phyloP scores from a whole-genome alignment of 2,888 invertebrate genomes.

The Epiperipatus broadwayi region DNA sequence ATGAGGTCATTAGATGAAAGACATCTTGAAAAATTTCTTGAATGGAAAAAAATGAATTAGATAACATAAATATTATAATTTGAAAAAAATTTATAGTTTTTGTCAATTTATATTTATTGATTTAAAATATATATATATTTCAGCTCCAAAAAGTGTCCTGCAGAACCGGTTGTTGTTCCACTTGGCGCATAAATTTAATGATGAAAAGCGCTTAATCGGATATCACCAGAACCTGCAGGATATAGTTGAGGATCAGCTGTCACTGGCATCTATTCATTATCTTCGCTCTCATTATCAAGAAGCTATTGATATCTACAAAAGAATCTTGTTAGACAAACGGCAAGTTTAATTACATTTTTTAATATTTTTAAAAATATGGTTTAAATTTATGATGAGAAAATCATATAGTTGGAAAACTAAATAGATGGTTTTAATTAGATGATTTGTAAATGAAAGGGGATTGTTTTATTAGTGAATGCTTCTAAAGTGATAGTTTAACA shows the following conservation, averaged over 20 bases:
- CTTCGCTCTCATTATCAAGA: constrained; percentile 91
- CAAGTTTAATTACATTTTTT: constrained; percentile 30
- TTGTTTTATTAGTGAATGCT: too few species aligned
- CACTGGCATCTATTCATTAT: constrained; percentile 87
- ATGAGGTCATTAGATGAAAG: too few species aligned
- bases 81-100: constrained; percentile 4
- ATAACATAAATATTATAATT: too few species aligned
- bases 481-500: background rate
- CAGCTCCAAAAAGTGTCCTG: constrained; percentile 42
- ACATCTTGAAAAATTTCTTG: too few species aligned
- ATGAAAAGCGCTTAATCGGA: constrained; percentile 62
- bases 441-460: too few species aligned
- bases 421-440: too few species aligned
- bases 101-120: constrained; percentile 8
- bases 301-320: constrained; percentile 93
- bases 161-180: constrained; percentile 72
- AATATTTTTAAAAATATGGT: too few species aligned
- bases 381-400: background rate
- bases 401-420: background rate
- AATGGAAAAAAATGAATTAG: too few species aligned
- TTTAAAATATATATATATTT: constrained; percentile 17
- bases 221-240: constrained; percentile 67
- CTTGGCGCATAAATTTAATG: constrained; percentile 72
- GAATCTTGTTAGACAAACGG: constrained; percentile 75
- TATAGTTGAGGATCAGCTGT: constrained; percentile 79